These are phyloP conservation scores for Sanderia malayensis DNA, from an alignment of 30 jellyfish, hydroid and myxozoan genomes.

Conservation along the genomic window DNA sequence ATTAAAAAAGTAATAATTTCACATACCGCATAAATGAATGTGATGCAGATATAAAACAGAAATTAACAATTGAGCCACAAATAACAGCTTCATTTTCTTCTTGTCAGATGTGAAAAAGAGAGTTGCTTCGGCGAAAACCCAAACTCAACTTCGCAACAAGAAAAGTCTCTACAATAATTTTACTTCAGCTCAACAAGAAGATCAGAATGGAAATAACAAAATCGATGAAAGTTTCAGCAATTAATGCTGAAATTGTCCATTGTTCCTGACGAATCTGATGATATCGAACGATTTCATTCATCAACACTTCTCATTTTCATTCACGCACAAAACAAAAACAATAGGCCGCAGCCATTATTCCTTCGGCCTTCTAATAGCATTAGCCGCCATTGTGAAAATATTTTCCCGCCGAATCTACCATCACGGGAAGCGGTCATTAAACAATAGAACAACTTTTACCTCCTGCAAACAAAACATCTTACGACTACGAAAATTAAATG, in stretches of 20 bases:
- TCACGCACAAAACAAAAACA: background rate
- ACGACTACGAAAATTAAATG: too few species aligned
- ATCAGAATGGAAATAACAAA: background rate
- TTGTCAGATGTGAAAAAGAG: too few species aligned
- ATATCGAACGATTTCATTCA: conserved; percentile 14
- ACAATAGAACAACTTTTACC: too few species aligned
- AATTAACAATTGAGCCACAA: background rate
- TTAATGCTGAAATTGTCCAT: background rate
- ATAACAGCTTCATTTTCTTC: background rate
- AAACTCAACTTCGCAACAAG: background rate
- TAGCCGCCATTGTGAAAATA: too few species aligned
- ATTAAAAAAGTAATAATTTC: background rate
- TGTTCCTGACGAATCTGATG: background rate
- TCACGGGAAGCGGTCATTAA: too few species aligned
- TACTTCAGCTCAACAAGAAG: too few species aligned
- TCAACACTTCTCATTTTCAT: background rate
- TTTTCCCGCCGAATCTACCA: too few species aligned
- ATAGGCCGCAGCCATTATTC: background rate
- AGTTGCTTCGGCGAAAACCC: background rate
- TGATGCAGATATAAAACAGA: conserved; percentile 9
- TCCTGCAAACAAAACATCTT: too few species aligned
- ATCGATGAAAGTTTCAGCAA: background rate
- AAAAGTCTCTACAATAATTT: too few species aligned
- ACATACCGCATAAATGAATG: background rate
- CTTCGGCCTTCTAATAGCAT: background rate